Base-by-base conservation (phyloP, 2,113 vertebrate species). In the Pteruthius melanotis region DNA sequence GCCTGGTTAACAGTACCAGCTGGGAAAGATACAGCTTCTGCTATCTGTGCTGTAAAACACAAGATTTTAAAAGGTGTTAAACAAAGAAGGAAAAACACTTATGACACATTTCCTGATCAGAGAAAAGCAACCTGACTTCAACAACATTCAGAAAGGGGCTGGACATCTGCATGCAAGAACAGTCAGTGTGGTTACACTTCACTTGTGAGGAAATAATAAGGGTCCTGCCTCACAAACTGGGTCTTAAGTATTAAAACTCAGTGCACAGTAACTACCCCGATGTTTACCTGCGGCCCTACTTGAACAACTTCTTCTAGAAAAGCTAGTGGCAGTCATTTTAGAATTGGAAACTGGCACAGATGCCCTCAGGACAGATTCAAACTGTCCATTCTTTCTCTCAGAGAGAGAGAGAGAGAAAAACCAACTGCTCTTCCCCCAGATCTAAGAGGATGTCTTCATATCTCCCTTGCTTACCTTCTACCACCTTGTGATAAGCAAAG, bases 401-500 rank as follows among this genome's bases (percentile, higher is more conserved):
- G 35, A 68, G 10, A 68, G 18, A 71, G 35, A 61, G 35, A 68
- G 10, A 68, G 18, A 71, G 35, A 83, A 78, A 50, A 74, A 24
- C 7, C 26, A 76, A 13, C 22, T 60, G n/a, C 7, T 53, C 53
- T 88, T 74, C 35, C 50, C 42, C 10, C 35, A 68, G 3, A 60
- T 28, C 15, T 49, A 68, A 68, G 9, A 79, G 47, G 23, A 11
- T 10, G 8, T 61, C 33, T 33, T 76, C 7, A 0, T 27, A 47
- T 26, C 59, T 63, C n/a, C 35, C 31, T 71, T 74, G 95, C 96
- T 98, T 97, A 99, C 99, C 99, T 98, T 99, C 99, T 13, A 99
- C 98, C 37, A 99, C 99, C 93, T 98, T 98, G 98, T 99, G 99
- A 97, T 99, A 99, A 92, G 98, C 98, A 86, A 99, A 99, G 97